Conservation (phyloP, 2,113 vertebrate species). For the Picathartes gymnocephalus region DNA sequence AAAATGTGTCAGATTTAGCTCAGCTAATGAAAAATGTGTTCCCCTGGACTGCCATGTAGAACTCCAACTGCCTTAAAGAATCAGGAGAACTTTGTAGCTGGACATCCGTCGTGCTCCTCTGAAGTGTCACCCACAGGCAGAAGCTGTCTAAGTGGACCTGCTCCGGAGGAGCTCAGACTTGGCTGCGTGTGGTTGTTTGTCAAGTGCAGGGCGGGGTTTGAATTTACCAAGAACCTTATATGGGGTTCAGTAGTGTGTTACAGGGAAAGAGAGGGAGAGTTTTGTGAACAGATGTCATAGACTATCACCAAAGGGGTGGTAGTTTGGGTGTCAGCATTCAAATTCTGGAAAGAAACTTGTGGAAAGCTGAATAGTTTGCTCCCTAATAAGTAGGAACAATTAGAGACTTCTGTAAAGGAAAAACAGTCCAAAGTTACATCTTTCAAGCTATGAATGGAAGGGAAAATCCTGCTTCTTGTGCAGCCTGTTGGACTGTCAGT, state of each 20-base stretch:
- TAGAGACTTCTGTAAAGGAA: background rate
- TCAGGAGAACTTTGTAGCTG: background rate
- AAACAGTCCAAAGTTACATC: background rate
- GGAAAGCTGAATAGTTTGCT: background rate
- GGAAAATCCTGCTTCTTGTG: background rate
- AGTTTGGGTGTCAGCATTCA: background rate
- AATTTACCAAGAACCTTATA: background rate
- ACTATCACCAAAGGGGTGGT: background rate
- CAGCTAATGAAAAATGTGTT: background rate
- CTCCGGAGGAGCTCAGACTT: background rate
- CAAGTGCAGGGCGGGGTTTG: background rate
- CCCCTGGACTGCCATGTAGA: background rate
- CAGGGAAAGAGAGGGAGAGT: background rate
- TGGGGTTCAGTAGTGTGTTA: background rate
- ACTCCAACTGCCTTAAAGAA: background rate
- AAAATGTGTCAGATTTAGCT: background rate
- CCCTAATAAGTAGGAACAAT: background rate
- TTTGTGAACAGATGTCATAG: background rate
- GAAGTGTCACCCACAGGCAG: too few relatives aligned
- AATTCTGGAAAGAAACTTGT: background rate
- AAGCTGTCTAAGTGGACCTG: background rate
- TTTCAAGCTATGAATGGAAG: background rate
- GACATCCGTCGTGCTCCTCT: rapidly evolving
- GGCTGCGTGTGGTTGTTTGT: background rate
- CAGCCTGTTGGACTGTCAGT: background rate